Base-by-base conservation (phyloP, 1,140 invertebrate species). In the Drosophila insularis region DNA sequence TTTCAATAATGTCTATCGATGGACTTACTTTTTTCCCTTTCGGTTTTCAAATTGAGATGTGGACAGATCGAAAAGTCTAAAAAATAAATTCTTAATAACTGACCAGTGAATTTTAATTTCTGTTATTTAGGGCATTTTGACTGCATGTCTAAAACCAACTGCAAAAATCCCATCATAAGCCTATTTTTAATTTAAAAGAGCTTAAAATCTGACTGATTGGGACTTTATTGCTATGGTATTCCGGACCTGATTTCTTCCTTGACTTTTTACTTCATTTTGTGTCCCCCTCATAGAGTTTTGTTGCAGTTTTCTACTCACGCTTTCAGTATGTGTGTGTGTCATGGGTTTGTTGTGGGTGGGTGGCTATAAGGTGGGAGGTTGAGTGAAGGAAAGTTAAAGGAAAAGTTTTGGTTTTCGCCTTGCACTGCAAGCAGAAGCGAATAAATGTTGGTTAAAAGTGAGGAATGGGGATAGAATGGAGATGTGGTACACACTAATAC, bases 281-380 rank as follows among this genome's bases (percentile, higher is more conserved):
- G 54, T 39, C 35, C 6, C 50, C 60, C 40, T 50, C 13, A 1
- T 50, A 21, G 43, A 84, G 77, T 85, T 84, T 55, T 84, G 77
- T 79, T 84, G 78, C 77, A 84, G 70, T 73, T 75, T 70, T 59
- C 54, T 69, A 75, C 73, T 72, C 72, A 75, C 72, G 73, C 72
- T 75, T 55, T 75, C 53, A 31, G 32, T 54, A 31, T 11, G 8
- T 19, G 19, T 31, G 27, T 21, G 21, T 46, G 32, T 50, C 32
- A 35, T 35, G 32, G 32, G 17, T 27, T 27, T 27, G 27, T 27
- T 27, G 27, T 62, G 14, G 32, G 17, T 37, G 19, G 27, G 35
- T 46, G 62, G 55, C 27, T 27, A 1, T 27, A 5, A 5, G 4
- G 27, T 27, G 0, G 55, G 32, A 35, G 32, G 4, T 27, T 72